A percentile compares a stretch with the other conserved stretches of the same genome.
These are phyloP conservation scores for Ceratina calcarata DNA, from an alignment of 1,140 invertebrate species.

Conservation along the genomic window DNA sequence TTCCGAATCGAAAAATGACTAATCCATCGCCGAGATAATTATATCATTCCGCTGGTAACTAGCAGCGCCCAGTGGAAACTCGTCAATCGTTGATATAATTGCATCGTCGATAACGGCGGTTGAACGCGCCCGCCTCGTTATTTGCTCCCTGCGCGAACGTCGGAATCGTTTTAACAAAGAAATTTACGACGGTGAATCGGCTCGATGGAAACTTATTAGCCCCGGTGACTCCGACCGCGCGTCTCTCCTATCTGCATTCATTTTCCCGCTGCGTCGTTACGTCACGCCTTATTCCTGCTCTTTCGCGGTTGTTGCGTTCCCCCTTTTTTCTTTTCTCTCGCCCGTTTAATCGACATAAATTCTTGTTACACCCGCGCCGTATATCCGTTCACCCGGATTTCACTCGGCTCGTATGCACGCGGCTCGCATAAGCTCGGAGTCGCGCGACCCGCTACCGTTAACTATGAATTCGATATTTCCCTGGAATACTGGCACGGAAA, in stretches of 20 bases:
- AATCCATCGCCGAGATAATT: constrained; percentile 36
- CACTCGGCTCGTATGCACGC: constrained; percentile 14
- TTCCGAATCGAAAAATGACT: neutral
- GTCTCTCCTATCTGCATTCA: neutral
- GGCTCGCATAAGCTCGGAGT: neutral
- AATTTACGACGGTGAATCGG: constrained; percentile 50
- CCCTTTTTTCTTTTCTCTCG: neutral
- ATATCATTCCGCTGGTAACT: constrained; percentile 46
- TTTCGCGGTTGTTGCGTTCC: neutral
- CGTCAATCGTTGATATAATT: constrained; percentile 54
- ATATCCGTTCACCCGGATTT: constrained; percentile 42
- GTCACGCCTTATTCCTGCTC: neutral
- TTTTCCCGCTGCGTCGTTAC: neutral
- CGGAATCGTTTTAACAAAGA: constrained; percentile 38
- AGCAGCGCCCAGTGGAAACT: constrained; percentile 5
- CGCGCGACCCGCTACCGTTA: neutral
- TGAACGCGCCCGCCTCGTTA: constrained; percentile 10
- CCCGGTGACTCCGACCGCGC: neutral
- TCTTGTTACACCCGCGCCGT: constrained; percentile 35
- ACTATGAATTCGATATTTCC: constrained; percentile 38
- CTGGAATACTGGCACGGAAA: constrained; percentile 15
- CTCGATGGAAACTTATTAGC: constrained; percentile 43
- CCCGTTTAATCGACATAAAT: constrained; percentile 55
- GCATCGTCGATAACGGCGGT: constrained; percentile 50
- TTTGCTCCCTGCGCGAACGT: constrained; percentile 32